Base-by-base conservation (phyloP, 2,888 invertebrate species). In the Disparrhopalites patrizii region DNA sequence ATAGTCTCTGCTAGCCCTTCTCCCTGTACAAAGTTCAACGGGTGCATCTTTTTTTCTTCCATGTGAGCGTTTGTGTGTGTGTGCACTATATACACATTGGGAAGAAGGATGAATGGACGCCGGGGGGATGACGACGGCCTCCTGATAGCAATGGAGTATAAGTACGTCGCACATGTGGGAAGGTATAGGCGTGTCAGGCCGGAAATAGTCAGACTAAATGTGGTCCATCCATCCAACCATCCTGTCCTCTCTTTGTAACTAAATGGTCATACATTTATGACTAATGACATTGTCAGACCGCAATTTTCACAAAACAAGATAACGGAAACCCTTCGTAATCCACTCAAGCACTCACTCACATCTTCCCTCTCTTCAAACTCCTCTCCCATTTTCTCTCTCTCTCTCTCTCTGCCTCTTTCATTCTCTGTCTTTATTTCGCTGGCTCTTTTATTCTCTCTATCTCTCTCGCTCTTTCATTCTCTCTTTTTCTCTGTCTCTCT, bases 151-250 rank as follows among this genome's bases (percentile, higher is more conserved):
- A n/a, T n/a, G n/a, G n/a, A n/a, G n/a, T n/a, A n/a, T n/a, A n/a
- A n/a, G n/a, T n/a, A n/a, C n/a, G n/a, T n/a, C n/a, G n/a, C n/a
- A n/a, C n/a, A n/a, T n/a, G 60, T 65, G 51, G 55, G 33, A 65
- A 65, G 47, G 51, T 65, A 60, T 65, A 69, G 72, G 72, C 72
- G 72, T 72, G 70, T 69, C 69, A 65, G 62, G 68, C 70, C 72
- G 72, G 72, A 72, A 70, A 72, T 72, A 70, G 68, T 66, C 63
- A 65, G 66, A 56, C 69, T 71, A 69, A 71, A 69, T 67, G 68
- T 68, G 70, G 70, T 68, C 68, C 70, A 71, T 70, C 67, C 56
- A 60, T 52, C 68, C 58, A 58, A 31, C 54, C 60, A 58, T 65
- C 61, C 61, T 65, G 56, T 64, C 51, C 62, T 65, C 61, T 52